Base-by-base conservation (phyloP, 2,113 vertebrate species). In the Oceanodroma tethys region DNA sequence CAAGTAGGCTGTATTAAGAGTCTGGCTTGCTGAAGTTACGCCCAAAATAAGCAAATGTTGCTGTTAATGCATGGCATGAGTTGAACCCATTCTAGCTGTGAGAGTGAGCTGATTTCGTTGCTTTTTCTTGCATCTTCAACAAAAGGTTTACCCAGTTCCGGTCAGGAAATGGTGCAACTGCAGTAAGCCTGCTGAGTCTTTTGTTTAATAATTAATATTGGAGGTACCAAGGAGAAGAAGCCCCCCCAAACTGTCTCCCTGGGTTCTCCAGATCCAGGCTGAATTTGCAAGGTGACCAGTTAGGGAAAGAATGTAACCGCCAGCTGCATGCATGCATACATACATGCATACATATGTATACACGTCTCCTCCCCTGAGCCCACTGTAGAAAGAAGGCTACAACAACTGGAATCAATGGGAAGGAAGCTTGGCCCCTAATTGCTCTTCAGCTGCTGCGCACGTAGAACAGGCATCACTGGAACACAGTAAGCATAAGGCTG, bases 61-160 rank as follows among this genome's bases (percentile, higher is more conserved):
- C 29, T 72, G 87, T 68, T 86, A 10, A 4, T 0, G 0, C 9
- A 6, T 1, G 2, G 26, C 3, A 2, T 3, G 14, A 20, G 13
- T 86, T 43, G 76, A 88, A 53, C 53, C 38, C 16, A 8, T 30
- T 56, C 36, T 75, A 81, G 34, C 45, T 60, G 27, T 17, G 29
- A 56, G 53, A 47, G 5, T 4, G 48, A 80, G 16, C 59, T 70
- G 56, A 8, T 50, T 59, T 56, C 13, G 0, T 29, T 48, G 52
- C 36, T 80, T 67, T 58, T 81, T 45, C 67, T 38, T 80, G 30
- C 7, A 9, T 58, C 55, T 86, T 70, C 75, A 73, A 6, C 50
- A n/a, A 11, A 86, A 65, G 16, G 4, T 55, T 71, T 26, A 34
- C 52, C 34, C 32, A 25, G 13, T 79, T 72, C 43, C 59, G 70